These are phyloP conservation scores for Acanthacorydalis orientalis DNA, from an alignment of 2,888 invertebrate species.

Conservation along the genomic window DNA sequence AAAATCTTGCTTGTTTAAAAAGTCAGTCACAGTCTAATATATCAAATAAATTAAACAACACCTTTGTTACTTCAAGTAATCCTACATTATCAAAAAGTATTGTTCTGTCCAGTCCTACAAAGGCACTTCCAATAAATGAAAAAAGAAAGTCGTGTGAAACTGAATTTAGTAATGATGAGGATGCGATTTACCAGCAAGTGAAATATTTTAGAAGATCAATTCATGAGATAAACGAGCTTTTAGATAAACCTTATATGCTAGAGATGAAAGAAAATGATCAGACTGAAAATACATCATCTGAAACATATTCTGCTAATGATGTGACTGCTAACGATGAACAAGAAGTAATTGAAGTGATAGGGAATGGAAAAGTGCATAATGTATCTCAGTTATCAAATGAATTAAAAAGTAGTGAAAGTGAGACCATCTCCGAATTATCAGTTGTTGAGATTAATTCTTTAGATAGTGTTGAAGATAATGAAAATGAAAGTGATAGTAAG, in stretches of 20 bases:
- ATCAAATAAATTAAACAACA: neutral
- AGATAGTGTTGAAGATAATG: neutral
- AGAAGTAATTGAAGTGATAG: neutral
- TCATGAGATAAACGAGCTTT: conserved; percentile 51
- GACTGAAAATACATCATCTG: neutral
- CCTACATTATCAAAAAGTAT: conserved; percentile 8
- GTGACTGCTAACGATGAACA: neutral
- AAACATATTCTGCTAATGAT: neutral
- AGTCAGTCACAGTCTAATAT: neutral
- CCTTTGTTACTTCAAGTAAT: conserved; percentile 5
- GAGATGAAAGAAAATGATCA: neutral
- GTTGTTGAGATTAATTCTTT: neutral
- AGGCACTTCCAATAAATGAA: conserved; percentile 13
- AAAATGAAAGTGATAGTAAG: neutral
- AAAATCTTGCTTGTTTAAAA: neutral
- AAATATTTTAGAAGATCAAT: conserved; percentile 58
- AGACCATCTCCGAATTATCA: too few relatives aligned
- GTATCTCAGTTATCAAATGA: neutral
- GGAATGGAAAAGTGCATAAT: neutral
- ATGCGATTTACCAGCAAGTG: conserved; percentile 54
- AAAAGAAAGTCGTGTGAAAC: conserved; percentile 22
- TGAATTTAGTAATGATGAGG: conserved; percentile 22
- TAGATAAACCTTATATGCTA: conserved; percentile 15
- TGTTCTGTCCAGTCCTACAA: neutral
- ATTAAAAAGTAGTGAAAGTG: neutral